Percentiles rank a stretch among this genome's conserved stretches.
These are phyloP conservation scores for Philotrypesis tridentata DNA, from an alignment of 1,140 invertebrate species.

Conservation along the genomic window DNA sequence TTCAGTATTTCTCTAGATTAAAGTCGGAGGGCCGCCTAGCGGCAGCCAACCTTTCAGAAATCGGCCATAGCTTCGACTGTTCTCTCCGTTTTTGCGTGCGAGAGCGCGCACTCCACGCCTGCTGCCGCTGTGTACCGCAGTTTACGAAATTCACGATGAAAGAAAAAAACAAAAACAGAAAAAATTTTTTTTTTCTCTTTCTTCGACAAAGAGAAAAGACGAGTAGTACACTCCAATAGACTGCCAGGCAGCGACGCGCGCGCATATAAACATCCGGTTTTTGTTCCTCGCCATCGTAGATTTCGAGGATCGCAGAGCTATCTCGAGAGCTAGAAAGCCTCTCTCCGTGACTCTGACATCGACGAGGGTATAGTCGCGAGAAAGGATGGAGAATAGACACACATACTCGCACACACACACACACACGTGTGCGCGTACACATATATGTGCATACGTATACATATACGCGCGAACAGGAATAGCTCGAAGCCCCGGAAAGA, in stretches of 20 bases:
- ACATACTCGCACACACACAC: not conserved
- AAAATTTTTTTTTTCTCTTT: not conserved
- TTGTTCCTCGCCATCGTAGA: not conserved
- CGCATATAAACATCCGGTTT: not conserved
- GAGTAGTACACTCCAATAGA: no score
- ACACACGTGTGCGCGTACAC: not conserved
- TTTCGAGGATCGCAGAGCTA: not conserved
- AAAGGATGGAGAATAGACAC: conserved; percentile 30
- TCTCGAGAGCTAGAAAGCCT: not conserved
- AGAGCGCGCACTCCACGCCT: no score
- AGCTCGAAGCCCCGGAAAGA: conserved; percentile 37
- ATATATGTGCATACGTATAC: no score
- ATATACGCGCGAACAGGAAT: not conserved
- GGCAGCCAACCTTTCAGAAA: not conserved
- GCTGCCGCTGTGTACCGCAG: no score
- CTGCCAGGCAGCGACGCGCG: no score
- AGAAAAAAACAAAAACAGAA: not conserved
- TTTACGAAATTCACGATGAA: not conserved
- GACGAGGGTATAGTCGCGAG: conserved; percentile 12
- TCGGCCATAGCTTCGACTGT: not conserved
- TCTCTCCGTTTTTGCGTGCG: not conserved
- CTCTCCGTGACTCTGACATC: conserved; percentile 23
- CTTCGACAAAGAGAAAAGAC: no score
- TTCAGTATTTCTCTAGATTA: conserved; percentile 74
- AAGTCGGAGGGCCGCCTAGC: conserved; percentile 55